Base-by-base conservation (phyloP, 2,797 vertebrate genomes). In the Cottoperca gobio region DNA sequence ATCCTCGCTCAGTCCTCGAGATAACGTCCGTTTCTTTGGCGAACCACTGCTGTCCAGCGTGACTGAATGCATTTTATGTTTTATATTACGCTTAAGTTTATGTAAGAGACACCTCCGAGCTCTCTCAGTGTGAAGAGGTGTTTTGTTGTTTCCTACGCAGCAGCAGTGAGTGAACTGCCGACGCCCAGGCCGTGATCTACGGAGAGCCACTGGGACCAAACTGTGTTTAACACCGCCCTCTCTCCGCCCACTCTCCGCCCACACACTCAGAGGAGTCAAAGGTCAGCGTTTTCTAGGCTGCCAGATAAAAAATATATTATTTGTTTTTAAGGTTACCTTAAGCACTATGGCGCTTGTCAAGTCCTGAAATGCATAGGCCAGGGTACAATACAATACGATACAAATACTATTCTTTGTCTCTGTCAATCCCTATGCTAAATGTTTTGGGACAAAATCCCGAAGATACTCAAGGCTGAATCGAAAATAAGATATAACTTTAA, bases 1-100 rank as follows among this genome's bases (percentile, higher is more conserved):
- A 4, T 96, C 95, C 58, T 96, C 95, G 78, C 94, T 95, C 61
- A 94, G 49, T 67, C 91, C 94, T 24, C 94, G 93, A 46, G 95
- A 94, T 11, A 95, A 72, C 12, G 88, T 80, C 73, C 94, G 83
- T 65, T 91, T 95, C 67, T 79, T 93, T 1, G 94, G 94, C 10
- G 95, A 94, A 0, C 83, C 92, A 5, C 58, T 86, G 82, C 85
- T 90, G 42, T 95, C 95, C 55, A 86, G 24, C 10, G 84, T 58
- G 60, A 81, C 92, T 5, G 94, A 93, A 46, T 89, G 91, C 95
- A 96, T 96, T 12, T 85, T 85, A 14, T 11, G 13, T 24, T 64
- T 75, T 80, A 65, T 78, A 48, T 70, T 26, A 31, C 65, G 31
- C 40, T 73, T 54, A 39, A 2, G 33, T 87, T 89, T 88, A 84